A percentile compares a stretch with the other conserved stretches of the same genome.
Evolutionary conservation across 1,140 invertebrate genomes (phyloP).

Genomic region (Drosophila miranda): DNA sequence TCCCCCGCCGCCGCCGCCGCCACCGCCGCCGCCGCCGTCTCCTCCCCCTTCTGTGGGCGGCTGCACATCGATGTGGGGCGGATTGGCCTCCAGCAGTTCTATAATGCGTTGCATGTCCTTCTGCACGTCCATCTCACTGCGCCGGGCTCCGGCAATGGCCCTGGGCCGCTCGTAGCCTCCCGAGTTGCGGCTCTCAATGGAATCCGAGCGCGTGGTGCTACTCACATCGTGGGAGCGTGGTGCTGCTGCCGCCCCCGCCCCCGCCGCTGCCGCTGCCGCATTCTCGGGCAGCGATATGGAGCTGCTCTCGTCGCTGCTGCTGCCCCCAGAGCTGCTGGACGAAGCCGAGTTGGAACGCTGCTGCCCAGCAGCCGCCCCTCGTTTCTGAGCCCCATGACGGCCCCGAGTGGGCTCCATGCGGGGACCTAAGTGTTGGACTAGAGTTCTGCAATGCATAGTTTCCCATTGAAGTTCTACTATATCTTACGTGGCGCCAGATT

Average conservation of each 20-base stretch:
- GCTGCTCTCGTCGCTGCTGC: conserved; percentile 66
- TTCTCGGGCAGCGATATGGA: conserved; percentile 61
- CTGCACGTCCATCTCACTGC: conserved; percentile 77
- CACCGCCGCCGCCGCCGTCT: conserved; percentile 1
- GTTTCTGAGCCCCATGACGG: conserved; percentile 41
- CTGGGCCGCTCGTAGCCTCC: conserved; percentile 70
- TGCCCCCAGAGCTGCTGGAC: conserved; percentile 54
- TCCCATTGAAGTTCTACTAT: no score
- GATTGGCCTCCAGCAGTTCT: conserved; percentile 52
- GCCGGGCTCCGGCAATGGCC: conserved; percentile 70
- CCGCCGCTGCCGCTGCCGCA: conserved; percentile 12
- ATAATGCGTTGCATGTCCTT: conserved; percentile 65
- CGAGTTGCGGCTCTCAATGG: conserved; percentile 73
- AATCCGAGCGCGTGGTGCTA: conserved; percentile 76
- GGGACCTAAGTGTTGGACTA: conserved; percentile 39
- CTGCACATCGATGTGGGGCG: conserved; percentile 78
- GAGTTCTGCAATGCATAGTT: background rate
- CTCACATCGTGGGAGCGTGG: conserved; percentile 64
- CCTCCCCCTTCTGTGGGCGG: conserved; percentile 56
- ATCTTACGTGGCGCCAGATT: conserved; percentile 74
- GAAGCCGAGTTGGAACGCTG: conserved; percentile 61
- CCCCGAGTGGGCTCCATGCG: conserved; percentile 58
- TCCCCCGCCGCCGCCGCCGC: background rate
- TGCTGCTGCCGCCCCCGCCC: background rate
- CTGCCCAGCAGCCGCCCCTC: conserved; percentile 8